A percentile compares a stretch with the other conserved stretches of the same genome.
These are phyloP conservation scores for Calephelis nemesis DNA, from an alignment of 1,140 invertebrate genomes.

Conservation along the genomic window DNA sequence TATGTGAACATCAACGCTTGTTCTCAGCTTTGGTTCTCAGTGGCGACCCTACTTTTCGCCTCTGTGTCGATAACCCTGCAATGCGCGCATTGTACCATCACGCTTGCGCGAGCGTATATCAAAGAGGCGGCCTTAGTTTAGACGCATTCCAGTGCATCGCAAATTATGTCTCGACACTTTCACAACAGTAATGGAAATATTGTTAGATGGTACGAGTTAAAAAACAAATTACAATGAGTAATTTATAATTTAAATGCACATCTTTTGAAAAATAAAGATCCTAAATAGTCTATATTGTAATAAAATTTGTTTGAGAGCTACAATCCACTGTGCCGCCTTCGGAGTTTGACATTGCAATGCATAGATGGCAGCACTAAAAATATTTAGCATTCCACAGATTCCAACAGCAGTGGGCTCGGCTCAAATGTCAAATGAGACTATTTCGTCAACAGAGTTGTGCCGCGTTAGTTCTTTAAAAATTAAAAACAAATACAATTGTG, in stretches of 20 bases:
- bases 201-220: not conserved
- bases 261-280: not conserved
- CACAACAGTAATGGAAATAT: constrained; percentile 23
- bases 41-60: constrained; percentile 67
- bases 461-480: constrained; percentile 77
- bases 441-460: constrained; percentile 79
- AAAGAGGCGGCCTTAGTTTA: constrained; percentile 58
- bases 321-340: constrained; percentile 60
- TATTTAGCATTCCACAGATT: constrained; percentile 78
- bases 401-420: constrained; percentile 76
- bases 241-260: not conserved
- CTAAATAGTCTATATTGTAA: not conserved
- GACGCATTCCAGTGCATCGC: constrained; percentile 64
- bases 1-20: constrained; percentile 53
- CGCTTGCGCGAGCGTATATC: constrained; percentile 65
- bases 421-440: constrained; percentile 80
- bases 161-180: constrained; percentile 46
- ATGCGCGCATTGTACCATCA: constrained; percentile 63
- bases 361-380: constrained; percentile 77
- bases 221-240: not conserved
- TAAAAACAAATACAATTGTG: constrained; percentile 70
- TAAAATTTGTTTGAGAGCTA: not conserved
- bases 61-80: constrained; percentile 76
- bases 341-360: constrained; percentile 52
- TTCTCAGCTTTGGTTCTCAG: constrained; percentile 26